phyloP scores from a whole-genome alignment of 2,888 invertebrate species.

The Suillia variegata region DNA sequence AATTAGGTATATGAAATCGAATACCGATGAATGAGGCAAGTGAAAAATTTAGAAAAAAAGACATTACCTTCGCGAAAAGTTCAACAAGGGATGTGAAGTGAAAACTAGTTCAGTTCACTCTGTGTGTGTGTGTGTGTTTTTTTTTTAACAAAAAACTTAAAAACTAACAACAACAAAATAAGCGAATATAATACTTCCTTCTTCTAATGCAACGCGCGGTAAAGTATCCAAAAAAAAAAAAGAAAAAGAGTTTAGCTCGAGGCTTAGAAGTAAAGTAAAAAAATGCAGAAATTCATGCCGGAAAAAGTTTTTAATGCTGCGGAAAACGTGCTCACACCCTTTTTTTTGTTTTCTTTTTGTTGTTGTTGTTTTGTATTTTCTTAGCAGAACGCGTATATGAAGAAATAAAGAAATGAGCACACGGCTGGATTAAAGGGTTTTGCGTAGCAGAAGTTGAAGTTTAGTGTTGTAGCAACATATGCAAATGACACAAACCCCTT shows the following conservation, averaged over 20 bases:
- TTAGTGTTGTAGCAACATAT: conserved; percentile 14
- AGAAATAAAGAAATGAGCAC: no score
- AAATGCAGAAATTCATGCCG: not conserved
- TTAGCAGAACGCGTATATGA: no score
- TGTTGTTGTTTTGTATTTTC: no score
- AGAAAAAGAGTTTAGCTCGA: not conserved
- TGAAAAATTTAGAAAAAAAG: not conserved
- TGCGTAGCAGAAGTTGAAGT: conserved; percentile 6
- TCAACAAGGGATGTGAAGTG: not conserved
- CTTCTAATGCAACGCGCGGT: not conserved
- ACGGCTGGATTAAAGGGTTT: no score
- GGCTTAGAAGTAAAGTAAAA: not conserved
- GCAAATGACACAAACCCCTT: conserved; percentile 7
- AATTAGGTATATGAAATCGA: not conserved
- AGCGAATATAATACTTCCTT: not conserved
- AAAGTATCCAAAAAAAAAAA: not conserved
- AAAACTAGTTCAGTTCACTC: conserved; percentile 3
- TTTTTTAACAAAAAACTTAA: not conserved
- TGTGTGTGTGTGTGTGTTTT: not conserved
- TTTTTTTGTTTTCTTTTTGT: no score
- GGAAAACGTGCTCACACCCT: conserved; percentile 3
- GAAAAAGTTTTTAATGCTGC: no score
- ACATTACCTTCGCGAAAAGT: not conserved
- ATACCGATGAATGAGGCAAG: not conserved
- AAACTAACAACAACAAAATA: not conserved